Base-by-base conservation (phyloP, 2,797 vertebrate species). In the Darevskia mixta region DNA sequence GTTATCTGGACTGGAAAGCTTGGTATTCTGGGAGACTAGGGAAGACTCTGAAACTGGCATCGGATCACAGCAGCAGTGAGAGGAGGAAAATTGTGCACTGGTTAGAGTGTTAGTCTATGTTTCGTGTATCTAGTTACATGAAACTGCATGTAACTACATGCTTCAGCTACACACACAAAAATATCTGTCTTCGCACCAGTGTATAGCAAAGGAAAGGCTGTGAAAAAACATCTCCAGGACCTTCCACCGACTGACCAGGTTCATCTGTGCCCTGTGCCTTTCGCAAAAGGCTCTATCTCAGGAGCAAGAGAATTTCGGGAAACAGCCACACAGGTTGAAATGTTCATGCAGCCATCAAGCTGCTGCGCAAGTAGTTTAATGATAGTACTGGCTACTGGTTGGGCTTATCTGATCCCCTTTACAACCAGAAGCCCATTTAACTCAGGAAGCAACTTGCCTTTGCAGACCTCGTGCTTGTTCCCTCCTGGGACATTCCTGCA, bases 311-410 rank as follows among this genome's bases (percentile, higher is more conserved):
- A 94, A 93, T 94, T 82, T 73, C 90, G 86, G 79, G 82, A 89
- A 94, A 89, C 35, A 27, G 13, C 9, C 2, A 69, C 38, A 41
- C 8, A 15, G 9, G 0, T 23, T 49, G 45, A 87, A 90, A 88
- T 92, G 90, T 93, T 76, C 10, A 17, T 86, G 79, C 79, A 84
- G 84, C 83, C 87, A 64, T 90, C 92, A 89, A 78, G 89, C 93
- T 95, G 58, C 92, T 88, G 86, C 93, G 86, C 88, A 64, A 85
- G 87, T 76, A 55, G 83, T 86, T 94, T 45, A 82, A 90, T 89
- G 86, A 83, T 78, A 84, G 69, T 49, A 87, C 84, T 94, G 93
- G 81, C 86, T 92, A 92, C 88, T 92, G 29, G 79, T 76, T 69
- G 88, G 45, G 45, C 43, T 89, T 90, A 58, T 93, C 90, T 82